Conservation (phyloP, 2,888 invertebrate species). For the Dicyrtoma fusca region DNA sequence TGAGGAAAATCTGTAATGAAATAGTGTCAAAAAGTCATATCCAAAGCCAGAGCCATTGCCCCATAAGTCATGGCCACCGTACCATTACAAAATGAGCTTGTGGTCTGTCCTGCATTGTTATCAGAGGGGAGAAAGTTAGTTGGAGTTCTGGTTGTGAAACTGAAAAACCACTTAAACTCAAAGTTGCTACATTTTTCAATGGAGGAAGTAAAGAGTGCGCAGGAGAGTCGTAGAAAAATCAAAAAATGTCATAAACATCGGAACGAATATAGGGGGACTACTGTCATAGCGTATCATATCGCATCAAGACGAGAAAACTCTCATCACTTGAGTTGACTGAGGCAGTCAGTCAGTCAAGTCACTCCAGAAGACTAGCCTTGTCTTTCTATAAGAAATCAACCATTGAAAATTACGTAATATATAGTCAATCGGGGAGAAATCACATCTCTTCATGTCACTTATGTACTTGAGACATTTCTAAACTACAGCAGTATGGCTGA, state of each 20-base stretch:
- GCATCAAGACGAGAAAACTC: conserved; percentile 9
- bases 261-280: not conserved
- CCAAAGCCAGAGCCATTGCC: not conserved
- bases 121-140: not conserved
- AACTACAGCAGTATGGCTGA: not conserved
- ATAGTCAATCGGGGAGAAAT: not conserved
- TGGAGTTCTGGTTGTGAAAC: too few species aligned
- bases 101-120: not conserved
- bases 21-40: not conserved
- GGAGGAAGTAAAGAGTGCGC: too few species aligned
- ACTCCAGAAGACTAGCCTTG: not conserved
- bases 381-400: not conserved
- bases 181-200: too few species aligned
- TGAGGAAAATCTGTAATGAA: not conserved
- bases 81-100: not conserved
- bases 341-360: conserved; percentile 11
- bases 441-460: conserved; percentile 9
- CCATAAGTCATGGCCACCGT: not conserved
- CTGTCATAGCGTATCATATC: conserved; percentile 26
- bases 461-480: not conserved
- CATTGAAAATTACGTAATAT: not conserved
- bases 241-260: too few species aligned
- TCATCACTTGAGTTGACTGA: conserved; percentile 25
- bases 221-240: too few species aligned
- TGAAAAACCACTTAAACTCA: too few species aligned